Base-by-base conservation (phyloP, 2,797 vertebrate genomes). In the Pseudotriccus pelzelni region DNA sequence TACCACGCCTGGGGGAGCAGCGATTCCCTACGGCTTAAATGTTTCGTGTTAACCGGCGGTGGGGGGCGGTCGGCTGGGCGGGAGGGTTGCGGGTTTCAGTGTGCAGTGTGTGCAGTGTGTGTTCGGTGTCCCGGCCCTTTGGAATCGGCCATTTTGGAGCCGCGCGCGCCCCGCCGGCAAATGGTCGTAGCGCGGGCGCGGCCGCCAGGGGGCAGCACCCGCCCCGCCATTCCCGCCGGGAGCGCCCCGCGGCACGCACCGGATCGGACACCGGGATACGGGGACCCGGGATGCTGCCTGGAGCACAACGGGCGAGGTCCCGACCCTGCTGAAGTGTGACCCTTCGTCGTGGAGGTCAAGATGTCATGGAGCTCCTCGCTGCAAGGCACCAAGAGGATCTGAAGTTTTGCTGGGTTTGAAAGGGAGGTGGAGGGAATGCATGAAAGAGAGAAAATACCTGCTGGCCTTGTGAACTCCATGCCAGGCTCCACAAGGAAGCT, bases 121-220 rank as follows among this genome's bases (percentile, higher is more conserved):
- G 2, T 3, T 50, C 3, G 27, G 25, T 43, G 34, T 6, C 30
- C 21, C 27, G 5, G 36, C 44, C 37, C 34, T 28, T 20, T 7
- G 17, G 28, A 49, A 63, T 62, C 96, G 90, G 94, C 96, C 96
- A 96, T 96, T 85, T 96, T 96, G 41, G 55, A 62, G 69, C 52
- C 46, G 44, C 8, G 3, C 22, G 37, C 7, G 8, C 10, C 64
- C 50, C 21, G 15, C 4, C 58, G 46, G 84, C 67, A 91, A 94
- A 94, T 89, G 93, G 94, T 30, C 24, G 85, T 68, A 53, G 58
- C 15, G n/a, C 8, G 23, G 9, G 7, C 11, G 37, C 14, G 36
- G 14, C 6, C 56, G 32, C 34, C 56, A 37, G 56, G 56, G 56
- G 44, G 14, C 53, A 21, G 18, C 5, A 8, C 10, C 21, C 21